Conservation (phyloP, 2,888 invertebrate genomes). For the Oxycera nigricornis region DNA sequence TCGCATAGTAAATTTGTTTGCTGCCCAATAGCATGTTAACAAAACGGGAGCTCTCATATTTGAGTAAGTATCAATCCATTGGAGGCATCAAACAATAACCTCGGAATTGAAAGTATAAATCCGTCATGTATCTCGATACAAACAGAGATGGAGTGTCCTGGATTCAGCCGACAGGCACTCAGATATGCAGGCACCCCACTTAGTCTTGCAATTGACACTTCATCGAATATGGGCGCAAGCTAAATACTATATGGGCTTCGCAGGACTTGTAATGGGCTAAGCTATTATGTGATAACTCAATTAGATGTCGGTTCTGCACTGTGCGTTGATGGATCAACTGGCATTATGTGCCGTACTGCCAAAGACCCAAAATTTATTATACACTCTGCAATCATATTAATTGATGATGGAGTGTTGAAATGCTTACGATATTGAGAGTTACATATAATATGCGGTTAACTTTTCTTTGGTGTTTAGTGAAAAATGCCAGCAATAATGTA, state of each 20-base stretch:
- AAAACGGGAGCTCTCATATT: too few relatives aligned
- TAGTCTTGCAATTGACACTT: constrained; percentile 8
- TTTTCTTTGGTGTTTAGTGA: too few relatives aligned
- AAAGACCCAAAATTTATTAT: not conserved
- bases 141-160: not conserved
- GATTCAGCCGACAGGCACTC: not conserved
- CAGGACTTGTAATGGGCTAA: constrained; percentile 3
- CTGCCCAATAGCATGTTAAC: too few relatives aligned
- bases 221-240: not conserved
- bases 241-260: not conserved
- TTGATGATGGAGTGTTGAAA: too few relatives aligned
- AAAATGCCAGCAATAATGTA: too few relatives aligned
- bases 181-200: not conserved
- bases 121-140: constrained; percentile 9
- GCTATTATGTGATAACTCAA: constrained; percentile 1
- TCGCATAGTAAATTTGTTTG: too few relatives aligned
- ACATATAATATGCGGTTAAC: too few relatives aligned
- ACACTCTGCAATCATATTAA: too few relatives aligned
- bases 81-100: not conserved
- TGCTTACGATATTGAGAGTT: too few relatives aligned
- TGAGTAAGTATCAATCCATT: not conserved
- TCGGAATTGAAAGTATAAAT: constrained; percentile 14
- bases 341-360: not conserved
- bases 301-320: not conserved
- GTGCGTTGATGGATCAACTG: not conserved